Evolutionary conservation across 1,140 invertebrate genomes (phyloP).

Genomic region (Scaptomyza hsui): DNA sequence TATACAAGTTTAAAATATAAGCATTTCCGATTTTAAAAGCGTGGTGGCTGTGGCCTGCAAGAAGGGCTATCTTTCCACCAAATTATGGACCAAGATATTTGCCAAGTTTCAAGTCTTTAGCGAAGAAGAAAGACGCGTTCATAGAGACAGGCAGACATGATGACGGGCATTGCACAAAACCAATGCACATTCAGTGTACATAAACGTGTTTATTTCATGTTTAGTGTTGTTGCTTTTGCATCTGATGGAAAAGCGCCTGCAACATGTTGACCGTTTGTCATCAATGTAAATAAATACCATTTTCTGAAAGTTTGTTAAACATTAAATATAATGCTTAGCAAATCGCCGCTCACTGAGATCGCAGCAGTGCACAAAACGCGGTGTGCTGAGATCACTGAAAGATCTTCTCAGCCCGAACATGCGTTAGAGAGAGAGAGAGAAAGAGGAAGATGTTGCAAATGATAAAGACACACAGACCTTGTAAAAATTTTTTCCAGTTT

Average conservation of each 20-base stretch:
- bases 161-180: too few species aligned
- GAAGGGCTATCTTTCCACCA: too few species aligned
- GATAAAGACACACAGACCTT: constrained; percentile 17
- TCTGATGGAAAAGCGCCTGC: constrained; percentile 7
- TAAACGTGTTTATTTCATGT: constrained; percentile 64
- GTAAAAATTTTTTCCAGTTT: too few species aligned
- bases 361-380: constrained; percentile 35
- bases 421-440: background rate
- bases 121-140: too few species aligned
- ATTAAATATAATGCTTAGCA: constrained; percentile 80
- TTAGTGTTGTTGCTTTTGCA: constrained; percentile 6
- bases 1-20: too few species aligned
- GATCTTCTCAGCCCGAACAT: background rate
- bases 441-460: background rate
- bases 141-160: too few species aligned
- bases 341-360: constrained; percentile 67
- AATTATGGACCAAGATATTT: too few species aligned
- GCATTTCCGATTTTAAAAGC: too few species aligned
- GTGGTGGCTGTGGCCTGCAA: too few species aligned
- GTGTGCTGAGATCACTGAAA: constrained; percentile 7
- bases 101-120: too few species aligned
- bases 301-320: constrained; percentile 63
- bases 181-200: too few species aligned
- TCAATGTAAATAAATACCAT: constrained; percentile 43
- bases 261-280: constrained; percentile 27